Base-by-base conservation (phyloP, 2,888 invertebrate genomes). In the Rhorus exstirpatorius region DNA sequence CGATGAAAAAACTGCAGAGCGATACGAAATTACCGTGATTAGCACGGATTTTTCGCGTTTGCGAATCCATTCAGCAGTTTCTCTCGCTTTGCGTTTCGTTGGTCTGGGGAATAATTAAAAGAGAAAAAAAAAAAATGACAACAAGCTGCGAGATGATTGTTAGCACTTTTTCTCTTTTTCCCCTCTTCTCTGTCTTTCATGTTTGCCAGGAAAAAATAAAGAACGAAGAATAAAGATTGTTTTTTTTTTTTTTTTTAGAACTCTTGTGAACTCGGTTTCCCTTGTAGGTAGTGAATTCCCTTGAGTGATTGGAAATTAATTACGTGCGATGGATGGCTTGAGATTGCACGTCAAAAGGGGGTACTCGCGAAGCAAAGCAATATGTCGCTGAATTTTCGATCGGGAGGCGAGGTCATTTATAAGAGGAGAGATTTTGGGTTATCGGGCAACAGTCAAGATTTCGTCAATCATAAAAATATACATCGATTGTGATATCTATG, bases 51-150 rank as follows among this genome's bases (percentile, higher is more conserved):
- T 61, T 79, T 61, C 68, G 35, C 68, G 21, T 67, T 68, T 80
- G 74, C 55, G 86, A 85, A 90, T 89, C 91, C 92, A 92, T 92
- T 90, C 89, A 90, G 86, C 83, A 12, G 61, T 61, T 84, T 85
- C 81, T 72, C 85, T 78, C 65, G 75, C 68, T 79, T 80, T 74
- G 75, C 26, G 63, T 63, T 84, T 74, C 84, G 76, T 81, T 78
- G 81, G 75, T 80, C 90, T 90, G 86, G 46, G 87, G 88, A 49
- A 35, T 76, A 72, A 46, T 14, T 31, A 35, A 41, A 31, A 67
- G 21, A 44, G 49, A n/a, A 12, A 65, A 44, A 31, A 46, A n/a
- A 58, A n/a, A n/a, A n/a, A n/a, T n/a, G n/a, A n/a, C n/a, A n/a
- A n/a, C n/a, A n/a, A n/a, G n/a, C n/a, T 24, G 44, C 14, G 10